Evolutionary conservation across 2,888 invertebrate genomes (phyloP), one percentile per base, ranked within the genome.

Genomic region (Hetaerina titia): DNA sequence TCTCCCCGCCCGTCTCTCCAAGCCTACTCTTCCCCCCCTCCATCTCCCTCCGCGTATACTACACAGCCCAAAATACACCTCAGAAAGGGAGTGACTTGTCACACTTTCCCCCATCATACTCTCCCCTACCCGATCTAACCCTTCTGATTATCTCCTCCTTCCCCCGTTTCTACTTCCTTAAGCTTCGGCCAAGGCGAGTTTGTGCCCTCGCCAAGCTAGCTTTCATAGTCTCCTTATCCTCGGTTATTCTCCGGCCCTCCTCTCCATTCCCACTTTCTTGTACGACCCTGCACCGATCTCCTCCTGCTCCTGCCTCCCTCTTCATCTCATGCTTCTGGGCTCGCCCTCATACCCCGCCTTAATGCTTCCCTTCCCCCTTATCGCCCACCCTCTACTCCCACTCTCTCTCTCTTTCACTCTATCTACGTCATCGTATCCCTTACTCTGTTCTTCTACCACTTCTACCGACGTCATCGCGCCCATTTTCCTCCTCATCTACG

Each of bases 11-110:
- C 69, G 17, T n/a, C 31, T n/a, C n/a, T 22, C 74, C 31, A 56
- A 31, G 5, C 31, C 45, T 45, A 45, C 90, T 31, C 45, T 69
- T 31, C 19, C 22, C 69, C 69, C 69, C 69, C 64, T 22, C 45
- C 2, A 1, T 19, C 92, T 56, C 69, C 31, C 64, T 22, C 31
- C 81, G 81, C 31, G 15, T 81, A 81, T 81, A 56, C 92, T 92
- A 45, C 92, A 45, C 64, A n/a, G 92, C 92, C 92, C 92, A 92
- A 92, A 92, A 92, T 92, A 92, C 92, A 74, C 92, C 92, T 92
- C 92, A 45, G 92, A 92, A 92, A 92, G 92, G 92, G 92, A 92
- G 69, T 74, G 69, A 74, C 92, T 92, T 92, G 92, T 92, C 69
- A 92, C 92, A 92, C 92, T 92, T 92, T 92, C 69, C 92, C 92